Evolutionary conservation across 2,888 invertebrate genomes (phyloP).

Genomic region (Rugalucina vietnamica): DNA sequence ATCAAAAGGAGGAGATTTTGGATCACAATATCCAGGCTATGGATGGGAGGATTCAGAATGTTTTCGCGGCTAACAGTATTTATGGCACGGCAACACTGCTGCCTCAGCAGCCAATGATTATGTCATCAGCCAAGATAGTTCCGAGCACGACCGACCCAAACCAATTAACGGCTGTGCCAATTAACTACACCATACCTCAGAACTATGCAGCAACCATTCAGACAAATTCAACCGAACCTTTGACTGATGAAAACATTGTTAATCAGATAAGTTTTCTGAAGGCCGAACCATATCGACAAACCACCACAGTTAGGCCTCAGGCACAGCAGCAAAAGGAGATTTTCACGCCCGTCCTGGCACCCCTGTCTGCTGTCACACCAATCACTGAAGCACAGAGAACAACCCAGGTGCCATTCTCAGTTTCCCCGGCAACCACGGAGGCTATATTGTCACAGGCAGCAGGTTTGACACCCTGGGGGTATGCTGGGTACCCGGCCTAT

Average conservation of each 20-base stretch:
- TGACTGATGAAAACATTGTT: neutral
- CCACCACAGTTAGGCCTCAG: neutral
- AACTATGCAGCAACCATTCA: neutral
- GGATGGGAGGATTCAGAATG: neutral
- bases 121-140: conserved; percentile 5
- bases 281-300: neutral
- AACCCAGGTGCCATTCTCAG: neutral
- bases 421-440: neutral
- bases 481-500: conserved; percentile 22
- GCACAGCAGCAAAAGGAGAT: conserved; percentile 5
- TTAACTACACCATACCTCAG: conserved; percentile 14
- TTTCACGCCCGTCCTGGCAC: conserved; percentile 4
- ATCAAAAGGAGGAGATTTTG: neutral
- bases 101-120: conserved; percentile 3
- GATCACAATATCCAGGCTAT: neutral
- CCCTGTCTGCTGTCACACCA: neutral
- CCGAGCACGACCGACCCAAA: neutral
- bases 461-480: conserved; percentile 6
- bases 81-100: neutral
- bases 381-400: neutral
- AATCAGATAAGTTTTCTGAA: neutral
- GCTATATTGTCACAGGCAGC: conserved; percentile 4
- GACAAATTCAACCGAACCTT: neutral
- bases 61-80: neutral
- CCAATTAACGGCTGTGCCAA: conserved; percentile 7